Percentiles rank a stretch among this genome's conserved stretches.
phyloP scores from a whole-genome alignment of 2,113 vertebrate species.

The Passer montanus region DNA sequence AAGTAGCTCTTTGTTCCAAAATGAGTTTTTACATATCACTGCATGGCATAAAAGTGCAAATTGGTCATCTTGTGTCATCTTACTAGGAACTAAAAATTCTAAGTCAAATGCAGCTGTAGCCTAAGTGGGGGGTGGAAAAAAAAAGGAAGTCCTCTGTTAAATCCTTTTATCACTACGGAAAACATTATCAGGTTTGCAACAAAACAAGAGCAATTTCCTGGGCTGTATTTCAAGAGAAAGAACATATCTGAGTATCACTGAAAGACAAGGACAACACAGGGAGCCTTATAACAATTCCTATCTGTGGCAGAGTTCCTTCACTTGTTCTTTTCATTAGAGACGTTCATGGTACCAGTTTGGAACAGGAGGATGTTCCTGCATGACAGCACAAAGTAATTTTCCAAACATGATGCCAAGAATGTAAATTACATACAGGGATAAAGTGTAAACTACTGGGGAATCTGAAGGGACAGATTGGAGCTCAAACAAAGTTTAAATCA shows the following conservation, averaged over 20 bases:
- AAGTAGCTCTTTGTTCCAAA: conserved; percentile 42
- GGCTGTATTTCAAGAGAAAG: not conserved
- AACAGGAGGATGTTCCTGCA: conserved; percentile 37
- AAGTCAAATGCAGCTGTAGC: not conserved
- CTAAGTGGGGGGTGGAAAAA: not conserved
- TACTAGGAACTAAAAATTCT: not conserved
- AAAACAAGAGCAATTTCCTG: not conserved
- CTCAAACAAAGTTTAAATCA: conserved; percentile 64
- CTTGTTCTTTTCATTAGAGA: conserved; percentile 11
- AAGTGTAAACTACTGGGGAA: conserved; percentile 48
- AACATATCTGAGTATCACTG: not conserved
- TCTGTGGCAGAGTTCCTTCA: not conserved
- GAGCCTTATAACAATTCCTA: conserved; percentile 4
- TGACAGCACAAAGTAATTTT: conserved; percentile 43
- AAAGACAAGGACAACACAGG: not conserved
- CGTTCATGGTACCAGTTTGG: not conserved
- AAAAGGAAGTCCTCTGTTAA: not conserved
- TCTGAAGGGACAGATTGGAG: conserved; percentile 2
- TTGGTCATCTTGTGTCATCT: not conserved
- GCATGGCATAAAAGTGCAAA: not conserved
- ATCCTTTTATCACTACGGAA: not conserved
- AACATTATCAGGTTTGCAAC: not conserved
- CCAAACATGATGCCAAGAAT: not conserved
- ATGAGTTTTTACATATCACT: not conserved
- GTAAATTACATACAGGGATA: not conserved